phyloP scores from a whole-genome alignment of 2,113 vertebrate species.

The Hystrix brachyura region DNA sequence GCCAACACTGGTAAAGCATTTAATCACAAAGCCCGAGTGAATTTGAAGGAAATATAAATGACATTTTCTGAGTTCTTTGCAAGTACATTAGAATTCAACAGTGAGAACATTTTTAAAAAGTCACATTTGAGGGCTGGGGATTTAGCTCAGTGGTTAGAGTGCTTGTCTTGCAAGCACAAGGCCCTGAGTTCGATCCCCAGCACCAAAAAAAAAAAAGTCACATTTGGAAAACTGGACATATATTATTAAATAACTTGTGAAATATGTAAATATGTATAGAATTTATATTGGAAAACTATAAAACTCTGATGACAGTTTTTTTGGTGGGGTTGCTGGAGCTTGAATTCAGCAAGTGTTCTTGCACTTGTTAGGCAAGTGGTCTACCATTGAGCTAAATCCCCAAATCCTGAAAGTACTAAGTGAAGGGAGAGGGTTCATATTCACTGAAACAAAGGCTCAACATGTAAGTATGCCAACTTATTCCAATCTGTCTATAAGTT shows the following conservation, averaged over 20 bases:
- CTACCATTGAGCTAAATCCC: no score
- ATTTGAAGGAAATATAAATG: neutral
- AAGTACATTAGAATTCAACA: neutral
- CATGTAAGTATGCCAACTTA: neutral
- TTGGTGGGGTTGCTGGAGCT: no score
- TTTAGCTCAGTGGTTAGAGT: no score
- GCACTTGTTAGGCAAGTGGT: no score
- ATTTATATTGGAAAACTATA: neutral
- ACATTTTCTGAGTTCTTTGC: neutral
- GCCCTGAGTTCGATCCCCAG: no score
- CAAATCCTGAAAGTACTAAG: neutral
- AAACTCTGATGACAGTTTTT: neutral
- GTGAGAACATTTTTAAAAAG: neutral
- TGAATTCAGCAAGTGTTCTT: no score
- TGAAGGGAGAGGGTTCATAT: neutral
- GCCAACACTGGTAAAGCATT: neutral
- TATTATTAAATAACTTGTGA: neutral
- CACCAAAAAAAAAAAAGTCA: neutral
- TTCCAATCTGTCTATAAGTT: neutral
- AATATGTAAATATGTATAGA: neutral
- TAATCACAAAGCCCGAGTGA: neutral
- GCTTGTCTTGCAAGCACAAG: no score
- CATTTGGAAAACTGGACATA: neutral
- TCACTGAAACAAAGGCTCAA: neutral
- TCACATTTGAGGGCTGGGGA: no score